Percentiles rank a stretch among this genome's conserved stretches.
Conservation (phyloP, 2,113 vertebrate genomes). For the Pygathrix nemaeus region DNA sequence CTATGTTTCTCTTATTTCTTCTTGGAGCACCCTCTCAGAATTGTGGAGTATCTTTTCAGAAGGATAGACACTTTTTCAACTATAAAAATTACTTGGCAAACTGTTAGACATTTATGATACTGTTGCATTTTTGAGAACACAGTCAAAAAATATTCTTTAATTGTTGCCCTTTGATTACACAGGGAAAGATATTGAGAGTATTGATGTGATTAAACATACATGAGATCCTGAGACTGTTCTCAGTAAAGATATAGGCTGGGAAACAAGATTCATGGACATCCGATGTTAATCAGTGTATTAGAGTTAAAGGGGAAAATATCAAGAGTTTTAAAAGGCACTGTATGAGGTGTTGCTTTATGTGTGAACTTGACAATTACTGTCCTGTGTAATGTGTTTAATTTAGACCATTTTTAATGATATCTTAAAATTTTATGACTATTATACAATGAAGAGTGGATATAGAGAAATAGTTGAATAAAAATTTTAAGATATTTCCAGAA, state of each 20-base stretch:
- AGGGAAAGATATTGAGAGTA: not conserved
- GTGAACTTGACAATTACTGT: not conserved
- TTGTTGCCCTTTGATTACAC: slow-evolving; percentile 26
- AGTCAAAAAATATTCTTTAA: not conserved
- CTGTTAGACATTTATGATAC: not conserved
- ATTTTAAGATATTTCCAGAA: not conserved
- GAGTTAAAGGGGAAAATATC: not conserved
- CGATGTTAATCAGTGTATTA: not conserved
- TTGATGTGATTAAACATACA: slow-evolving; percentile 34
- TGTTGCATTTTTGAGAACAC: slow-evolving; percentile 2
- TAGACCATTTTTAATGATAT: slow-evolving; percentile 15
- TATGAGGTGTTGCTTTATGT: not conserved
- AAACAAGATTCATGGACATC: not conserved
- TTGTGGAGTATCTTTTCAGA: slow-evolving; percentile 12
- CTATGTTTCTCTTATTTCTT: not conserved
- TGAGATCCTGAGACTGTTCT: not conserved
- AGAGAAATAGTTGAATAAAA: slow-evolving; percentile 36
- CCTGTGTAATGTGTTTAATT: slow-evolving; percentile 20
- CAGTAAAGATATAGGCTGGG: not conserved
- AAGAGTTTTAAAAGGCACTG: not conserved
- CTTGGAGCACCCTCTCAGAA: not conserved
- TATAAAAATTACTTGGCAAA: not conserved
- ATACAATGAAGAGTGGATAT: not conserved
- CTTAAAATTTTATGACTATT: slow-evolving; percentile 22
- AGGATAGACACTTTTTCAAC: not conserved